A percentile compares a stretch with the other conserved stretches of the same genome.
Conservation (phyloP, 1,140 invertebrate genomes). For the Daktulosphaira vitifoliae region DNA sequence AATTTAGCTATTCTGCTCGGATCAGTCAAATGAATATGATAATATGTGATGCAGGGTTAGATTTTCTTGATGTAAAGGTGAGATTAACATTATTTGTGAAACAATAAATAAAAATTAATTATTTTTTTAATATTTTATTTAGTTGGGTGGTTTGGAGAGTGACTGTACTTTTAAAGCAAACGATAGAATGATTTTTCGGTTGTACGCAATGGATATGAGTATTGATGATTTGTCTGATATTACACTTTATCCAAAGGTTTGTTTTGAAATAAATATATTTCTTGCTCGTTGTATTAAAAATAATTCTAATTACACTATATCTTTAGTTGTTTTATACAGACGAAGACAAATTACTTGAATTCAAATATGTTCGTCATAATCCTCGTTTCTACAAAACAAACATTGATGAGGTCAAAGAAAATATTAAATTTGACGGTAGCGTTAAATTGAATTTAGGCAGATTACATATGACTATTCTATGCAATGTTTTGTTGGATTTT, state of each 20-base stretch:
- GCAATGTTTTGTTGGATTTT: constrained; percentile 61
- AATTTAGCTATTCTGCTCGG: constrained; percentile 65
- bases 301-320: not conserved
- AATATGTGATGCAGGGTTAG: constrained; percentile 61
- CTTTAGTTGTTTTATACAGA: constrained; percentile 45
- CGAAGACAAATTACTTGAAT: constrained; percentile 66
- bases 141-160: constrained; percentile 56
- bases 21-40: constrained; percentile 53
- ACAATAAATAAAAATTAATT: not conserved
- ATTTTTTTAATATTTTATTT: too few relatives aligned
- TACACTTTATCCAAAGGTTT: constrained; percentile 69
- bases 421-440: constrained; percentile 57
- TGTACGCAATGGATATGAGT: constrained; percentile 55
- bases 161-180: constrained; percentile 70
- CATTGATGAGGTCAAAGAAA: constrained; percentile 46
- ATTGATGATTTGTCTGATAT: constrained; percentile 64
- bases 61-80: constrained; percentile 57
- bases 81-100: constrained; percentile 3
- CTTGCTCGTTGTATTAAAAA: not conserved
- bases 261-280: not conserved
- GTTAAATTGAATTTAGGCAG: constrained; percentile 60
- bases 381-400: constrained; percentile 49
- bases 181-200: constrained; percentile 63
- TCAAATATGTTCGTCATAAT: constrained; percentile 64
- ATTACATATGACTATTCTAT: constrained; percentile 60